phyloP scores from a whole-genome alignment of 2,113 vertebrate species.

The Epinephelus cyanopodus region DNA sequence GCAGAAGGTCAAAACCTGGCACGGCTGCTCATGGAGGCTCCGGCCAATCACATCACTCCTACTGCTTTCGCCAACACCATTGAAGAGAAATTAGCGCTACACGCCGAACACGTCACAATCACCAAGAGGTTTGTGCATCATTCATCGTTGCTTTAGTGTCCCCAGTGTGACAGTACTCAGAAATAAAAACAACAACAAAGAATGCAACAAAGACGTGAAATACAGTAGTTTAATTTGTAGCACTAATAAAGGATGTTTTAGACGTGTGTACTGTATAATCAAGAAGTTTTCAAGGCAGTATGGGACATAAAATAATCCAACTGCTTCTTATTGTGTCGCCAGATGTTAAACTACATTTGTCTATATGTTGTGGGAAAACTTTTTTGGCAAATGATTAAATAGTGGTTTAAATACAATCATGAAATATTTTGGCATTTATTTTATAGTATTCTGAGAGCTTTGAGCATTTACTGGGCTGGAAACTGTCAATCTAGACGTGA shows the following conservation, averaged over 20 bases:
- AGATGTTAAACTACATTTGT: background rate
- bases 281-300: background rate
- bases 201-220: background rate
- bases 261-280: background rate
- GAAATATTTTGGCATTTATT: background rate
- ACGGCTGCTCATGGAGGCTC: constrained; percentile 94
- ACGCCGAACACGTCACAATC: constrained; percentile 85
- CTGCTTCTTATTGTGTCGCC: background rate
- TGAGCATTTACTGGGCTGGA: background rate
- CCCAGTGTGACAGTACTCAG: background rate
- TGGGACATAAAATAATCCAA: background rate
- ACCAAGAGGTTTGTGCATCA: constrained; percentile 87
- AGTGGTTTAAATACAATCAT: too few relatives aligned
- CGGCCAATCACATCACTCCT: constrained; percentile 95
- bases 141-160: background rate
- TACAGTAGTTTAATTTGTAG: background rate
- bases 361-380: background rate
- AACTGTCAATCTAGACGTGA: background rate
- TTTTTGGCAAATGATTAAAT: too few relatives aligned
- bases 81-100: constrained; percentile 86
- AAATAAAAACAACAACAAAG: background rate
- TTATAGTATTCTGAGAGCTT: background rate
- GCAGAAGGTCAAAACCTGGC: constrained; percentile 96
- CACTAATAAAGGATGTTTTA: background rate
- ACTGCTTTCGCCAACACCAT: constrained; percentile 90